Base-by-base conservation (phyloP, 2,888 invertebrate genomes). In the Erannis defoliaria region DNA sequence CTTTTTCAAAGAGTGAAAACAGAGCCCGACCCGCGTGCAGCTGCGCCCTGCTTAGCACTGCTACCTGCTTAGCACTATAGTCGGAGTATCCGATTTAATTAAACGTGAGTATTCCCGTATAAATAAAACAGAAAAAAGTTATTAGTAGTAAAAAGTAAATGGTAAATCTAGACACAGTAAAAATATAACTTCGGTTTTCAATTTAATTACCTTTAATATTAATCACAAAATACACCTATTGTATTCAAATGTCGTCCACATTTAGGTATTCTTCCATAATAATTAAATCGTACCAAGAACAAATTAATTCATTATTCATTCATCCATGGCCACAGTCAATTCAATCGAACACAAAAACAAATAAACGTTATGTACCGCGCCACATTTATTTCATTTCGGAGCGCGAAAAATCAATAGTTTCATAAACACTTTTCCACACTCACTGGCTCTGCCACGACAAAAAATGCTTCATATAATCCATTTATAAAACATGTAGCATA, bases 391-490 rank as follows among this genome's bases (percentile, higher is more conserved):
- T n/a, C 42, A n/a, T 42, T 26, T 26, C 42, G 58, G 26, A 33
- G 6, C 19, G 33, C 37, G 54, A n/a, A 64, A 68, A 68, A 68
- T 68, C 68, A 16, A 68, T 68, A 68, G 43, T 45, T 4, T 14
- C 14, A 48, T 42, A 56, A 58, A 49, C 62, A 60, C 50, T 10
- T 16, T 35, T 16, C 49, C 23, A 40, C 21, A 23, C 18, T 12
- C n/a, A 18, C 46, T 6, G 6, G 29, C 19, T 40, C 18, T 58
- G 38, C 5, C 10, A 10, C 18, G 3, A 1, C 10, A 19, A 45
- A 59, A 53, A 31, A 31, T 29, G 21, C 38, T 1, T 14, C 29
- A 6, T 6, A 49, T 21, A 16, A 10, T n/a, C 19, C 5, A 51
- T 31, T 55, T 29, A 0, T 10, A 29, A 31, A 35, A 1, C 19